Base-by-base conservation (phyloP, 2,797 vertebrate species). In the Picus viridis region DNA sequence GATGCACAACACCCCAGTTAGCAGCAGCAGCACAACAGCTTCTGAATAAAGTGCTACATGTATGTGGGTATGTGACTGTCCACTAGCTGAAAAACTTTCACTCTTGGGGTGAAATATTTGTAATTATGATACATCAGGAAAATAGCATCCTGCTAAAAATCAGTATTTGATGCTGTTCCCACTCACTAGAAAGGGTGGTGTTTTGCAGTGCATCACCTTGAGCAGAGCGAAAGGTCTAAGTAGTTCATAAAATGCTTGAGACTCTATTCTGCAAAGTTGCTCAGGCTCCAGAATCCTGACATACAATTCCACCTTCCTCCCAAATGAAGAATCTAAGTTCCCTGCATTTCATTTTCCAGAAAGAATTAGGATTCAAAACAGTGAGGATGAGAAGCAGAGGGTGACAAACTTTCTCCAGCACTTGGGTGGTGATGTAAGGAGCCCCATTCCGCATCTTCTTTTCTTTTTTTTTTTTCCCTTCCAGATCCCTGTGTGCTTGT, bases 371-470 rank as follows among this genome's bases (percentile, higher is more conserved):
- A 65, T 74, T 70, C 69, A 77, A 74, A 77, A 2, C 32, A 74
- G 34, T 7, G 49, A 62, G 47, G 86, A 75, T 20, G 27, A 17
- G 19, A 64, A 72, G 27, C 9, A 32, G 49, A 86, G 47, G 9
- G n/a, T 83, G 56, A 88, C 74, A 86, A 90, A 90, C n/a, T 80
- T 51, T 72, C 62, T 74, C 39, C 34, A 86, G 54, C n/a, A 49
- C 49, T 18, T 67, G n/a, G 20, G 29, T 83, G 39, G 36, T 17
- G 11, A 43, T 43, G 41, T 43, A 43, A 43, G 16, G 16, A 43
- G 41, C 41, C 41, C 41, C 41, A 43, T 43, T 43, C 16, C 16
- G 41, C 41, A 43, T 43, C 15, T 43, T 43, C 15, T 43, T 43
- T 43, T 41, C n/a, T n/a, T n/a, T n/a, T n/a, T n/a, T n/a, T n/a